Base-by-base conservation (phyloP, 2,888 invertebrate species). In the Aphodius sticticus region DNA sequence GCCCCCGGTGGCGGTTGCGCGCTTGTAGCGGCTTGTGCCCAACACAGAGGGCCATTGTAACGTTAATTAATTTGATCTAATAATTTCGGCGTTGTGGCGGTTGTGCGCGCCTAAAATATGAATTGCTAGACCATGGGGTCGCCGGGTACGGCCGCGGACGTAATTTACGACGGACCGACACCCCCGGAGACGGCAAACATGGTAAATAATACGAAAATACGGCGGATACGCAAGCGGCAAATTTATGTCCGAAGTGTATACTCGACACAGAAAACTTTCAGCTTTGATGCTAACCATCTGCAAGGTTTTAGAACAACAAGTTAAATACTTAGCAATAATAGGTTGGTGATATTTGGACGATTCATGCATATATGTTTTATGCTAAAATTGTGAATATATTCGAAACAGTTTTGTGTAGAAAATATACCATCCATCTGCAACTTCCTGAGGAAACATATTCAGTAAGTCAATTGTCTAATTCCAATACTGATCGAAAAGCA, bases 41-140 rank as follows among this genome's bases (percentile, higher is more conserved):
- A 53, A 53, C 53, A 53, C 35, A 76, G 35, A 76, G 69, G 75
- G 76, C 77, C 78, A 80, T 78, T 79, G 80, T 79, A 80, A 80
- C 80, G 78, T 81, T 81, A 83, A 83, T 83, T 83, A 83, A 83
- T 83, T 82, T 83, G 82, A 83, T 83, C 82, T 81, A 82, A 84
- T 84, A 84, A 84, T 84, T 84, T 83, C 80, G 81, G 81, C 82
- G 82, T 81, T 81, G 82, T 82, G 81, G 53, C 53, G 53, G 53
- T 83, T 81, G 82, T 81, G 82, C 81, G 82, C 81, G 81, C 76
- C 81, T 82, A 81, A 83, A 83, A 84, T 81, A 82, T 83, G 82
- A 82, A 83, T 83, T 84, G 82, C 82, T 81, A 81, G 82, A 81
- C 81, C 83, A 82, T 79, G 80, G 82, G 82, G 81, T 81, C 81